These are phyloP conservation scores for Elachura formosa DNA, from an alignment of 2,113 vertebrate genomes.

Conservation along the genomic window DNA sequence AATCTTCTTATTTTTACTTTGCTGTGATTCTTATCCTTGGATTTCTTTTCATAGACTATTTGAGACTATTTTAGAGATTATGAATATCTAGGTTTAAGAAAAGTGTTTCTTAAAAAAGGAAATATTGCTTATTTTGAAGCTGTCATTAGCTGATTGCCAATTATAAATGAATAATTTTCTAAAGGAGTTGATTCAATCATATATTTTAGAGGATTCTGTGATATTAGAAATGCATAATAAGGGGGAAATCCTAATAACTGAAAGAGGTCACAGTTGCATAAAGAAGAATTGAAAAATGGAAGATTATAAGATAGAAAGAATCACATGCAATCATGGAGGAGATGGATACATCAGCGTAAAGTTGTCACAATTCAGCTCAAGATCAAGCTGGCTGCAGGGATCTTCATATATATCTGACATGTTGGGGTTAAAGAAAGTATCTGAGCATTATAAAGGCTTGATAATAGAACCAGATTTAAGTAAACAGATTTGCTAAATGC, in stretches of 20 bases:
- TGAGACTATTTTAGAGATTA: neutral
- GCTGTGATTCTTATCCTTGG: neutral
- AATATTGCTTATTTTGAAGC: neutral
- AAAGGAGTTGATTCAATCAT: neutral
- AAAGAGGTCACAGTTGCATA: conserved; percentile 4
- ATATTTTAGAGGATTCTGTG: neutral
- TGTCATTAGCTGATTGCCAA: neutral
- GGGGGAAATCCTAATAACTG: neutral
- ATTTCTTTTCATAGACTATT: neutral
- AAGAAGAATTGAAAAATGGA: conserved; percentile 33
- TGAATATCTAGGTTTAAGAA: neutral
- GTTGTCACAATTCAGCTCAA: conserved; percentile 43
- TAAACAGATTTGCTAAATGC: neutral
- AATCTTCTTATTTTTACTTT: neutral
- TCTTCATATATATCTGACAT: conserved; percentile 40
- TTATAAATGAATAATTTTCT: neutral
- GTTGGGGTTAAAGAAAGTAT: conserved; percentile 39
- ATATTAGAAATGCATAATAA: conserved; percentile 6
- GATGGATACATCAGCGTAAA: conserved; percentile 19
- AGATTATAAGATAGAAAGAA: conserved; percentile 3
- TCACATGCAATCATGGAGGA: conserved; percentile 9
- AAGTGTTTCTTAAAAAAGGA: neutral
- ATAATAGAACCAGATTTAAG: neutral
- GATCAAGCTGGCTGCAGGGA: conserved; percentile 46
- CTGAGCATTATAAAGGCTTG: neutral